Percentiles rank a stretch among this genome's conserved stretches.
These are phyloP conservation scores for Brachylomia viminalis DNA, from an alignment of 2,888 invertebrate species.

Conservation along the genomic window DNA sequence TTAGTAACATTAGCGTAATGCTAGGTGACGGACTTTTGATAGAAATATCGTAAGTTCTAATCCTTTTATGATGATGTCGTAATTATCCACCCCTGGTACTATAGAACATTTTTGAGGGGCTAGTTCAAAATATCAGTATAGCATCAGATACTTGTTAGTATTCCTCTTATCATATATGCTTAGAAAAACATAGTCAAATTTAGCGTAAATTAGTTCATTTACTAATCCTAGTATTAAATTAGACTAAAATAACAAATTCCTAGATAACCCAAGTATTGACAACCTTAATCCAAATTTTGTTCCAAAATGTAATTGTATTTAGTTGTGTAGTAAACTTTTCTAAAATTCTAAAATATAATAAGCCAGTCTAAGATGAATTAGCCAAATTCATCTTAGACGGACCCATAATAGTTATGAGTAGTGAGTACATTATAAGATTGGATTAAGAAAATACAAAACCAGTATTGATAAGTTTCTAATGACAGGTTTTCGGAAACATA, in stretches of 20 bases:
- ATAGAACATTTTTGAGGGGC: slow-evolving; percentile 56
- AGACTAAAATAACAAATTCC: slow-evolving; percentile 35
- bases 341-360: slow-evolving; percentile 40
- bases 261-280: slow-evolving; percentile 54
- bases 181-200: slow-evolving; percentile 53
- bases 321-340: slow-evolving; percentile 53
- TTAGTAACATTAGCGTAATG: slow-evolving; percentile 50
- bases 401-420: slow-evolving; percentile 58
- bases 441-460: slow-evolving; percentile 54
- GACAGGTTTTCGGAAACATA: slow-evolving; percentile 98
- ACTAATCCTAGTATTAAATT: slow-evolving; percentile 53
- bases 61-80: slow-evolving; percentile 49
- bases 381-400: slow-evolving; percentile 56
- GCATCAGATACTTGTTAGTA: slow-evolving; percentile 46
- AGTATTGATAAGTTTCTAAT: slow-evolving; percentile 80
- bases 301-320: slow-evolving; percentile 53
- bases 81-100: slow-evolving; percentile 48
- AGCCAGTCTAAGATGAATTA: slow-evolving; percentile 58
- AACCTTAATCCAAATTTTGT: slow-evolving; percentile 55
- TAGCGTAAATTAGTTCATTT: slow-evolving; percentile 54
- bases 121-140: slow-evolving; percentile 43
- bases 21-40: slow-evolving; percentile 54
- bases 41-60: slow-evolving; percentile 39
- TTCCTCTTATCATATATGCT: slow-evolving; percentile 38
- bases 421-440: slow-evolving; percentile 70